Evolutionary conservation across 64 coral and sea anemone genomes (phyloP), one percentile per base, ranked within the genome.

Genomic region (Montipora cactus): DNA sequence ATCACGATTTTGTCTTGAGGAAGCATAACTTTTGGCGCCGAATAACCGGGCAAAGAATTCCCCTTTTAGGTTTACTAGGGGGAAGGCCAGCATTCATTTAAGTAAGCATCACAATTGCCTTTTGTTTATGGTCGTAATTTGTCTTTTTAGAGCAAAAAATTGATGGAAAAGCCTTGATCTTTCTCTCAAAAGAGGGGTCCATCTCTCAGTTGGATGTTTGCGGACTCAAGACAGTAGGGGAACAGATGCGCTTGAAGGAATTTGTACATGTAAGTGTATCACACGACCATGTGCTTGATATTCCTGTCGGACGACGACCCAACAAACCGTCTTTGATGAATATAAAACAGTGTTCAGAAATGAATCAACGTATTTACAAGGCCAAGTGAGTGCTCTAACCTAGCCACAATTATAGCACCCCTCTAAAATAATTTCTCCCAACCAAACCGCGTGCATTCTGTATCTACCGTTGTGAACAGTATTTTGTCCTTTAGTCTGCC

Each of bases 341-440:
- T 5, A 84, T 84, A 3, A 84, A 84, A 9, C 61, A 57, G 44
- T 44, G 67, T 58, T 62, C 81, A 61, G 81, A 84, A 62, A 57
- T 84, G 61, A 66, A 84, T 23, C 59, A 68, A 8, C 51, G 58
- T 46, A 20, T 74, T 88, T 88, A 75, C 68, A 88, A 88, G 57
- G 62, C 85, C 69, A 88, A 88, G 85, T 88, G 75, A 74, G 85
- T 88, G n/a, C 62, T 37, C 49, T 16, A n/a, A 80, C 49, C 49
- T 52, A 28, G 37, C 37, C 15, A 79, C 16, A 79, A 79, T n/a
- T 21, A 71, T 71, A 71, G 68, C n/a, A 71, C 20, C 68, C 68
- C 20, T 71, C 21, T 2, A 2, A 37, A 37, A 37, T 37, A 37
- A 37, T 37, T 37, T 37, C 37, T 37, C 37, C 37, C 28, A 28